Base-by-base conservation (phyloP, 2,113 vertebrate genomes). In the Trematomus loennbergii region DNA sequence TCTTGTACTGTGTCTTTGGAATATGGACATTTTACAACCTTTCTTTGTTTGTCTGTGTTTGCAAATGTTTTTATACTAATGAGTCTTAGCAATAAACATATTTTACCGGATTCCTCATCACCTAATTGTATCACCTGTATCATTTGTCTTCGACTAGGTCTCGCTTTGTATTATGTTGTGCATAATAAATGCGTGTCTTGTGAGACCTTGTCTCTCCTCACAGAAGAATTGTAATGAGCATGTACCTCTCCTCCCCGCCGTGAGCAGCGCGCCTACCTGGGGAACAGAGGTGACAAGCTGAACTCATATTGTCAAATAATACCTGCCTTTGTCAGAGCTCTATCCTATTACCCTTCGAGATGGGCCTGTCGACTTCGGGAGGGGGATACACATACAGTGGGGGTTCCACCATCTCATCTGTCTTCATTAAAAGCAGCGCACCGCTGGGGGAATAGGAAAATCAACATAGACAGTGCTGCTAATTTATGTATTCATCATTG, bases 401-500 rank as follows among this genome's bases (percentile, higher is more conserved):
- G 89, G 84, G 77, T 89, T 91, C 80, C 59, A 12, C 79, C 48
- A 78, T 90, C 89, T 94, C 93, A 92, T 95, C 93, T 90, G 86
- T 95, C 94, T 95, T 94, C 92, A 93, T 94, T 94, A 94, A 93
- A 93, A 92, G 63, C 82, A 52, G 65, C 29, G 50, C 86, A 87
- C 81, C 85, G 84, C 89, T 81, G 83, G 80, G 93, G 82, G 93
- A 91, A 92, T 81, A 62, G 76, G 75, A 94, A 90, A 93, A 92
- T 93, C 93, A 94, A 92, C 93, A 94, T 64, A 91, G 92, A 91
- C 94, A 92, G 88, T 83, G 84, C 79, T 72, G 84, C 91, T 94
- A 94, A 94, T 94, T 94, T 94, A 92, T 90, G 88, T 92, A 93
- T 94, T 95, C 87, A 91, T 93, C 90, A 89, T 87, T 87, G 87